Evolutionary conservation across 2,888 invertebrate genomes (phyloP), one percentile per base, ranked within the genome.

Genomic region (Euclidia mi): DNA sequence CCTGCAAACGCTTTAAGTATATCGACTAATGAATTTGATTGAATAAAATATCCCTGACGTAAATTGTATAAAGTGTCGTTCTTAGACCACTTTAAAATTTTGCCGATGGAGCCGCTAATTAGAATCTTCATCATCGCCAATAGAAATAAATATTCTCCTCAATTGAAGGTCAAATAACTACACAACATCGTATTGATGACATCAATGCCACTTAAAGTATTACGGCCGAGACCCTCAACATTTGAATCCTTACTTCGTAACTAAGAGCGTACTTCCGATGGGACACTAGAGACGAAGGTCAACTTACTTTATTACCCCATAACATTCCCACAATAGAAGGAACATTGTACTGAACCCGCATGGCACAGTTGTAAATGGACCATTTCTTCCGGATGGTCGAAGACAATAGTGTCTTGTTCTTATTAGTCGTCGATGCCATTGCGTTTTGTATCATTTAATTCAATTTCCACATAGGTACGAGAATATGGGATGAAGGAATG

Each of bases 341-440:
- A 42, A 47, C 42, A 53, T 47, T 25, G 10, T 11, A 3, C 3
- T 11, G 40, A 11, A 40, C 20, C 11, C 20, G n/a, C 11, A 20
- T 11, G 40, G 17, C 32, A 29, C 42, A 44, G 46, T 63, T 52
- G 34, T 52, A 62, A 61, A 61, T 29, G 1, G 20, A 9, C 14
- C 14, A 52, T 56, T 29, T 18, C 3, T 38, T 44, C 2, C 17
- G 38, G 18, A 34, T 20, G n/a, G n/a, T n/a, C n/a, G 34, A 9
- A 20, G 12, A 11, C 2, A 32, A 12, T 6, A 12, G 32, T 11
- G 11, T 12, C 32, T 4, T 11, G 4, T 2, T 25, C 20, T 25
- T 25, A 7, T 25, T 25, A 25, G 20, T 25, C 20, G 7, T 7
- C 7, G 7, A 25, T 25, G 20, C 20, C n/a, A n/a, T n/a, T 25